Base-by-base conservation (phyloP, 2,797 vertebrate genomes). In the Sciaenops ocellatus region DNA sequence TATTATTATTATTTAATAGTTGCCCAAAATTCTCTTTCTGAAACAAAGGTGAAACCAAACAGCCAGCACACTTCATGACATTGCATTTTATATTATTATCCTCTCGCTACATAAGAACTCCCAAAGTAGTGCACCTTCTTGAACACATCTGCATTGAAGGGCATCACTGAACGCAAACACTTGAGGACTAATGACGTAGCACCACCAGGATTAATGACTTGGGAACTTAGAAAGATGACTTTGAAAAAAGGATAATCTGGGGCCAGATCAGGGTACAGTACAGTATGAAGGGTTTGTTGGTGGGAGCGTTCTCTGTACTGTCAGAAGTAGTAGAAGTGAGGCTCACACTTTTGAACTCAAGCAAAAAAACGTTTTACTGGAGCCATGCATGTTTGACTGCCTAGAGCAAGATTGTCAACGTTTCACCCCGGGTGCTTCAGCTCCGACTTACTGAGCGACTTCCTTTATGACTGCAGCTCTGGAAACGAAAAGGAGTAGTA, bases 371-470 rank as follows among this genome's bases (percentile, higher is more conserved):
- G 61, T 82, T 90, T 84, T 77, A 69, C 70, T 78, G 66, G 72
- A 69, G 78, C 77, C 67, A 71, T 47, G 74, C 74, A 56, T 85
- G 80, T 91, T 82, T 78, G 62, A 84, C 84, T 83, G 87, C 77
- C 69, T 48, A n/a, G 24, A 83, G 79, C 76, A 11, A 85, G 81
- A 82, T 79, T 89, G 83, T 86, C 81, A 81, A 63, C 61, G 28
- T 87, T 90, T 84, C 76, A 85, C 80, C 80, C 74, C 20, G 34
- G 71, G 83, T 80, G 71, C 85, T 86, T 80, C 74, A 55, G 84
- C 83, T 76, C 83, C 52, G 26, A 87, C 83, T 89, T 86, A 83
- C 67, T 82, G 85, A 89, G 82, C 50, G 80, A 88, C 85, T 89
- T 85, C 73, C 82, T 80, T 82, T 78, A 73, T 71, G 78, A 77